Conservation (phyloP, 2,888 invertebrate genomes). For the Thumatha senex region DNA sequence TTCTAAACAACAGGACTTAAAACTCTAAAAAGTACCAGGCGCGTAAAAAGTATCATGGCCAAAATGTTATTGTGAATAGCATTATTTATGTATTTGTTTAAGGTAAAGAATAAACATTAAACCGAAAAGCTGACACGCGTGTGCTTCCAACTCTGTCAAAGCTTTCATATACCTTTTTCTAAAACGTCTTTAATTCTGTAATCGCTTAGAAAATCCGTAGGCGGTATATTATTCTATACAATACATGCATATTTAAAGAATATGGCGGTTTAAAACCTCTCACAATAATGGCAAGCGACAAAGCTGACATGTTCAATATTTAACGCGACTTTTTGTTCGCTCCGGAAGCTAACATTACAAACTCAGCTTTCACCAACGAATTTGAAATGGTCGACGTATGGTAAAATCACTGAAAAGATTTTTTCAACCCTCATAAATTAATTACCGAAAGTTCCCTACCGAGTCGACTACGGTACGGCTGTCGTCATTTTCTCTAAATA, state of each 20-base stretch:
- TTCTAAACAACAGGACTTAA: too few species aligned
- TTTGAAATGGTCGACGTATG: constrained; percentile 3
- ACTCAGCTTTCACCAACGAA: background rate
- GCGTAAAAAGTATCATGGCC: too few species aligned
- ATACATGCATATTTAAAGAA: background rate
- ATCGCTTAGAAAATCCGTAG: too few species aligned
- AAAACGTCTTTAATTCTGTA: too few species aligned
- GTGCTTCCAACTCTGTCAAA: too few species aligned
- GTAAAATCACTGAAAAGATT: constrained; percentile 1
- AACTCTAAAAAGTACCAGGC: too few species aligned
- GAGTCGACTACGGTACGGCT: constrained; percentile 13
- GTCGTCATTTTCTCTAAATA: constrained; percentile 15
- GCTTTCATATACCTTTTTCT: too few species aligned
- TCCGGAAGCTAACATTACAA: background rate
- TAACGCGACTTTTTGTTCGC: background rate
- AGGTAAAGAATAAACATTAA: too few species aligned
- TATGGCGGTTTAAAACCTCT: background rate
- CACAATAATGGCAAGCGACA: background rate
- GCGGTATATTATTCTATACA: too few species aligned
- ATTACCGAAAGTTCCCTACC: constrained; percentile 15
- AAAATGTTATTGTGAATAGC: too few species aligned
- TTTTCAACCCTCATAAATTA: constrained; percentile 20
- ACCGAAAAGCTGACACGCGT: too few species aligned
- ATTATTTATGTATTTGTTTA: too few species aligned
- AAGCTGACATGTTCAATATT: constrained; percentile 3